phyloP scores from a whole-genome alignment of 2,113 vertebrate genomes.

The Prolemur simus region DNA sequence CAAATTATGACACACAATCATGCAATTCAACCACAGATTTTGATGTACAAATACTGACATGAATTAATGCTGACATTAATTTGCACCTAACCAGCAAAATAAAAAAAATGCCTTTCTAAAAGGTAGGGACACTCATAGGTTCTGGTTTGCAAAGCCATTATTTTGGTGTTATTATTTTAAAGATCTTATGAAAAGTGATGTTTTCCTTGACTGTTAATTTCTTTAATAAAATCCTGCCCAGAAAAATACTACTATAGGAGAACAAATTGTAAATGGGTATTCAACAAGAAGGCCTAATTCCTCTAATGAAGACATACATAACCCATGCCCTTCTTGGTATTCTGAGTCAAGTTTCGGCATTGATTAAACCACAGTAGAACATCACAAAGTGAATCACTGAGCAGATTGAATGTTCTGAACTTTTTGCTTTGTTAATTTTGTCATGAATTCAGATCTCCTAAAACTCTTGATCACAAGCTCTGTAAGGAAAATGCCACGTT shows the following conservation, averaged over 20 bases:
- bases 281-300: conserved; percentile 62
- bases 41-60: conserved; percentile 59
- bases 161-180: background rate
- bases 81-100: conserved; percentile 72
- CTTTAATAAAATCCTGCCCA: background rate
- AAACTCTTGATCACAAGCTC: conserved; percentile 47
- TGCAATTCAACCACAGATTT: conserved; percentile 72
- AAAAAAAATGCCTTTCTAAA: conserved; percentile 47
- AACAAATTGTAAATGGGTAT: conserved; percentile 42
- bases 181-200: background rate
- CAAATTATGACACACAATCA: conserved; percentile 62
- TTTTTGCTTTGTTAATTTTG: conserved; percentile 65
- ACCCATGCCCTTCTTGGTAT: background rate
- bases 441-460: conserved; percentile 50
- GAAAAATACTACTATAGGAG: conserved; percentile 61
- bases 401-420: conserved; percentile 43
- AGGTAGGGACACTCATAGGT: conserved; percentile 12
- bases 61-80: conserved; percentile 66
- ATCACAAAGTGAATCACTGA: conserved; percentile 57
- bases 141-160: background rate
- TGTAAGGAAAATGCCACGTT: background rate
- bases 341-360: conserved; percentile 63
- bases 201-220: background rate
- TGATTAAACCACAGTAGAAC: conserved; percentile 66
- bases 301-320: background rate